A percentile compares a stretch with the other conserved stretches of the same genome.
Evolutionary conservation across 2,888 invertebrate genomes (phyloP).

Genomic region (Drosophila falleni): DNA sequence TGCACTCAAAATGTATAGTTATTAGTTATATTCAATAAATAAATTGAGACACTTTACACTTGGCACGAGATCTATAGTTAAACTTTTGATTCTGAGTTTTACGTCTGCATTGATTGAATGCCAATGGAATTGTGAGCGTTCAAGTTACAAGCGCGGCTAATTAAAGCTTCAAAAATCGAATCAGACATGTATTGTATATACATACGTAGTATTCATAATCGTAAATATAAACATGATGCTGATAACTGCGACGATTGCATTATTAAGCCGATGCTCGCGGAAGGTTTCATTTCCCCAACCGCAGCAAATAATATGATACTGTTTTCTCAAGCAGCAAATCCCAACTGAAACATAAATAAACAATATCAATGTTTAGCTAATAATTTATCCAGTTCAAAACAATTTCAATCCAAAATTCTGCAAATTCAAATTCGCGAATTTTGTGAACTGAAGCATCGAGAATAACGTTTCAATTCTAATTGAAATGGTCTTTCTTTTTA

Average conservation of each 20-base stretch:
- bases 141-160: constrained; percentile 68
- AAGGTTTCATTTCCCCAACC: constrained; percentile 38
- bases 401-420: not conserved
- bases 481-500: not conserved
- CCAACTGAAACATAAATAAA: constrained; percentile 11
- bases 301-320: constrained; percentile 39
- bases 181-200: constrained; percentile 29
- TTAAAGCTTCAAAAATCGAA: constrained; percentile 65
- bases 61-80: constrained; percentile 41
- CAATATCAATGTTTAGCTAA: constrained; percentile 18
- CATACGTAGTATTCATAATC: constrained; percentile 18
- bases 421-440: not conserved
- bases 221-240: constrained; percentile 39
- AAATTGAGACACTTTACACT: constrained; percentile 65
- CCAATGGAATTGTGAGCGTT: constrained; percentile 69
- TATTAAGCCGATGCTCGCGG: constrained; percentile 35
- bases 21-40: constrained; percentile 10
- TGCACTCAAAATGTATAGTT: constrained; percentile 33
- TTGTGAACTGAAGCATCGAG: not conserved
- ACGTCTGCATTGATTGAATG: constrained; percentile 78
- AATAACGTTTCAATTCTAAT: not conserved
- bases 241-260: constrained; percentile 56
- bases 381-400: constrained; percentile 9
- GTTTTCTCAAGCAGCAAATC: constrained; percentile 12
- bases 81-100: constrained; percentile 26